Evolutionary conservation across 2,888 invertebrate species (phyloP), one percentile per base, ranked within the genome.

Genomic region (Pemphredon lugubris): DNA sequence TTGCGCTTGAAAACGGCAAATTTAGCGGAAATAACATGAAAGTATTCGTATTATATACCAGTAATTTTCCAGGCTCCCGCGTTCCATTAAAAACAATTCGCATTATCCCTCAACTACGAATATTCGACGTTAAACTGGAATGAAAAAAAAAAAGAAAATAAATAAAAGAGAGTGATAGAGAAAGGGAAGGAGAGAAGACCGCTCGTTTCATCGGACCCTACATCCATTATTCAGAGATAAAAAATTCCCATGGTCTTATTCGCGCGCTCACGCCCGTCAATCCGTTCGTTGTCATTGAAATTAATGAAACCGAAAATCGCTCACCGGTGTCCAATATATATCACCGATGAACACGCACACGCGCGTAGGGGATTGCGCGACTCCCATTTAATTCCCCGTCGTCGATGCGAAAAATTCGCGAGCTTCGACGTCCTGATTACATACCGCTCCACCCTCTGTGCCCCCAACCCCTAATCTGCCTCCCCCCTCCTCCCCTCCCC

Each of bases 271-370:
- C 9, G 30, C 30, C 9, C 9, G 9, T 6, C 30, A 9, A 30
- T 9, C 30, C 30, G 6, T 30, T 6, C 30, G 30, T 2, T 30
- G 30, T 30, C n/a, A n/a, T 30, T 30, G 7, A 26, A 40, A 63
- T 48, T 47, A 66, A 66, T 54, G 45, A 64, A 66, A 64, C 14
- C 18, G 40, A 54, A 42, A 67, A 66, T 65, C 47, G 66, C 54
- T 48, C 39, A 6, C 16, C 32, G 14, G 37, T 9, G 47, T n/a
- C n/a, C n/a, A n/a, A n/a, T n/a, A n/a, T n/a, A n/a, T n/a, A n/a
- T n/a, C n/a, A n/a, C n/a, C n/a, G n/a, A 0, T 30, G 23, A 44
- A 51, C 23, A 32, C 23, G 45, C 18, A 2, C 9, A 23, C 26
- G 2, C 16, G 23, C 13, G 13, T 20, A 9, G 7, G 14, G 16